Base-by-base conservation (phyloP, 1,140 invertebrate species). In the Ips typographus region DNA sequence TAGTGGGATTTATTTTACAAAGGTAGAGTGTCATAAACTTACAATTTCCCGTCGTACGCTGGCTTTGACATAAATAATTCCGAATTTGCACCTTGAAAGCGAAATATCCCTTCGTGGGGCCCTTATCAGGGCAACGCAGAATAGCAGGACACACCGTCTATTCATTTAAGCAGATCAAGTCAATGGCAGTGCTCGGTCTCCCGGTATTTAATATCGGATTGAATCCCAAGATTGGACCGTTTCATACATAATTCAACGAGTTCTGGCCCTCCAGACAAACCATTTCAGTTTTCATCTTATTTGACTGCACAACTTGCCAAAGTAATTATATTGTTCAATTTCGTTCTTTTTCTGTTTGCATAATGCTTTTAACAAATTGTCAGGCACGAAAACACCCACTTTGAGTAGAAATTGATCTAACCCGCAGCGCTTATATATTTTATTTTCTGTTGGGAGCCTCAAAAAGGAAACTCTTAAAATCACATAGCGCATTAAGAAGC, bases 121-220 rank as follows among this genome's bases (percentile, higher is more conserved):
- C 62, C 62, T 65, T 65, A 65, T 65, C 62, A n/a, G 22, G 39
- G 39, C 37, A 42, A 43, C 41, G 41, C 62, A 65, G 62, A 65
- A 65, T 55, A 52, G 40, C 44, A 55, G 51, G 62, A 56, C 51
- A 65, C 62, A 56, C 51, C 52, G 40, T 39, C 52, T 56, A 56
- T 55, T 55, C 40, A 43, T 22, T 65, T 65, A 65, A 65, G 62
- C 62, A 65, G 62, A 65, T 65, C 62, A 65, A 56, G 51, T 65
- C 62, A 56, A 65, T 56, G 62, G 52, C 62, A 43, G 62, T 40
- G 52, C 37, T 51, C 44, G 39, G n/a, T 40, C 47, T 51, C 39
- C 49, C 62, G 62, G 62, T 65, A 65, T 65, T 65, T 65, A 65
- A 65, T 65, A 65, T 65, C 52, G 62, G 52, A 65, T 65, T 65